These are phyloP conservation scores for Ectemnius cavifrons DNA, from an alignment of 2,888 invertebrate species.

Conservation along the genomic window DNA sequence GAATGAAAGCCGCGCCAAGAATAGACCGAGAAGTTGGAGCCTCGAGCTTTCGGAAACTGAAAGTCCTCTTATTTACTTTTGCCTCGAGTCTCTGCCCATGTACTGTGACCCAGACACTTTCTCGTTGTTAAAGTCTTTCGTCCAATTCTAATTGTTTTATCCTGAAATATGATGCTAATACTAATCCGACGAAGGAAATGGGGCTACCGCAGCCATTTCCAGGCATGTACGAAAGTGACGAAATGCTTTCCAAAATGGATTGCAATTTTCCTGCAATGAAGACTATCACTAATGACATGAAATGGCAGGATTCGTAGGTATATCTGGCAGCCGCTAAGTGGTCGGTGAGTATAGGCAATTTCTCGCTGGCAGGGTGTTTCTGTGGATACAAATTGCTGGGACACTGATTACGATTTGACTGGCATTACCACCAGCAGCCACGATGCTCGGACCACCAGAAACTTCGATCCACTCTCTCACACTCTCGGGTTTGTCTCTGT, in stretches of 20 bases:
- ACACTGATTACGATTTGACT: conserved; percentile 61
- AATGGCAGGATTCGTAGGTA: background rate
- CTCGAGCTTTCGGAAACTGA: conserved; percentile 28
- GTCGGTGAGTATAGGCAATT: conserved; percentile 45
- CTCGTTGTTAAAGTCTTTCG: too few species aligned
- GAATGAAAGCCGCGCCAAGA: conserved; percentile 17
- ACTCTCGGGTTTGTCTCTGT: background rate
- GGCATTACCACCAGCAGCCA: conserved; percentile 23
- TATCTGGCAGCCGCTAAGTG: conserved; percentile 7
- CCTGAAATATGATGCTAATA: too few species aligned
- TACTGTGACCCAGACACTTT: too few species aligned
- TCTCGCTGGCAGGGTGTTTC: conserved; percentile 33
- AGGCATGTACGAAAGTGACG: too few species aligned
- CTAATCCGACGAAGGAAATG: too few species aligned
- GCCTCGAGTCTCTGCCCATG: background rate
- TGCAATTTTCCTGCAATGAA: too few species aligned
- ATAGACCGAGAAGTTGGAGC: conserved; percentile 11
- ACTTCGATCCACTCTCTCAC: conserved; percentile 10
- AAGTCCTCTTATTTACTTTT: conserved; percentile 46
- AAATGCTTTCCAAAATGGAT: too few species aligned
- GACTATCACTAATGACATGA: background rate
- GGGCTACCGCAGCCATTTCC: too few species aligned
- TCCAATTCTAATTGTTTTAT: too few species aligned
- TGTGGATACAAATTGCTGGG: conserved; percentile 46
- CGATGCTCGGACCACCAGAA: background rate